phyloP scores from a whole-genome alignment of 2,797 vertebrate species.

The Scleropages formosus region DNA sequence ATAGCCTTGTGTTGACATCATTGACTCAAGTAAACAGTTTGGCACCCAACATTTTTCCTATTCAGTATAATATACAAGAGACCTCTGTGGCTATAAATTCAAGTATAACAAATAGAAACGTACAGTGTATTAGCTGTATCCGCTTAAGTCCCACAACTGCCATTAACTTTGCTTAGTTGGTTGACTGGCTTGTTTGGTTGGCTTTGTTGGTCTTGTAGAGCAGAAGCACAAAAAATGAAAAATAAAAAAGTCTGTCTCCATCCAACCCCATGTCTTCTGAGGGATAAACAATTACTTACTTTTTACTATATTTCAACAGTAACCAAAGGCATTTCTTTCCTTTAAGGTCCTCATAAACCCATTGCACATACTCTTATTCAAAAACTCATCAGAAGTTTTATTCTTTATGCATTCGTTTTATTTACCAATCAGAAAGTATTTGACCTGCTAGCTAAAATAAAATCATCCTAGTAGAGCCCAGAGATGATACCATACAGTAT shows the following conservation, averaged over 20 bases:
- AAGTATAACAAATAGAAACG: constrained; percentile 21
- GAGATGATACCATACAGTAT: not conserved
- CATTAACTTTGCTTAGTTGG: not conserved
- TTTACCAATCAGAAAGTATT: not conserved
- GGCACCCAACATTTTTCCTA: constrained; percentile 3
- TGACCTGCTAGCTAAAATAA: constrained; percentile 8
- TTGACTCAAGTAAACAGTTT: not conserved
- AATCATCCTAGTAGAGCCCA: constrained; percentile 12
- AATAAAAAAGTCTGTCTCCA: constrained; percentile 8
- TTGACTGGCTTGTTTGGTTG: constrained; percentile 8
- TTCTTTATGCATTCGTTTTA: constrained; percentile 10
- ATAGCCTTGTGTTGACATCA: not conserved
- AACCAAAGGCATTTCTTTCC: not conserved
- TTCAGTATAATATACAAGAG: constrained; percentile 10
- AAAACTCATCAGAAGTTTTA: not conserved
- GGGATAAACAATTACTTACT: not conserved
- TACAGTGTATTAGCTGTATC: constrained; percentile 2
- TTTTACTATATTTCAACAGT: not conserved
- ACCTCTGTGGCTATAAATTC: constrained; percentile 7
- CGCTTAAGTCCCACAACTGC: not conserved
- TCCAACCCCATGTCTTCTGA: not conserved
- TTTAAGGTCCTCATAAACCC: not conserved
- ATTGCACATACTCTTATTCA: not conserved
- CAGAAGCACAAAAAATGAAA: constrained; percentile 12
- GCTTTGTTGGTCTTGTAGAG: not conserved